Base-by-base conservation (phyloP, 2,113 vertebrate genomes). In the Oxygymnocypris stewartii region DNA sequence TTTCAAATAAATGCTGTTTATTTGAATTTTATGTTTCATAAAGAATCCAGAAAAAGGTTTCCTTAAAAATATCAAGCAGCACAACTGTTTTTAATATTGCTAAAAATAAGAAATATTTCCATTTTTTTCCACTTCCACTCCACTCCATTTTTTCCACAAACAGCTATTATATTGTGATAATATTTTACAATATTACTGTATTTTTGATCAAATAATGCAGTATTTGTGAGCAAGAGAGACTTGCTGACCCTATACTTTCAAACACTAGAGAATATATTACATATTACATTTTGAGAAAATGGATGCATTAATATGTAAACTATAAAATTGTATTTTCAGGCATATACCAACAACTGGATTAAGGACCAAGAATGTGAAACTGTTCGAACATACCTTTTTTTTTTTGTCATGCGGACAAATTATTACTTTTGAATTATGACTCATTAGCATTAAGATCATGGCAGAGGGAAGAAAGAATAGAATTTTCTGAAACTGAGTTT, bases 401-500 rank as follows among this genome's bases (percentile, higher is more conserved):
- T 31, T 78, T 54, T 31, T 16, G 8, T 54, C 14, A 16, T 80
- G 28, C 28, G 28, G 28, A 31, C 28, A 31, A 31, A 31, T 31
- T 31, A 31, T 31, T 31, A n/a, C 40, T 1, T 16, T 78, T 78
- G 28, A 54, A 79, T 61, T 37, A 61, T 37, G 35, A 61, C 20
- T 42, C 11, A 69, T 78, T 75, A 11, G 51, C 23, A 69, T 71
- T 65, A 80, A 16, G 14, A 31, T 9, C 13, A 4, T 18, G 8
- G 40, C 6, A 14, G 65, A 54, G 0, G 12, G 44, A 65, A 20
- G 18, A 51, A 44, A n/a, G 16, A 69, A 63, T n/a, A 23, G 12
- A 23, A 76, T 71, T 83, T 82, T 69, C 76, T 59, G 28, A 84
- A 86, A 89, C 16, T 42, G 37, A n/a, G 81, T 90, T 90, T 82